phyloP scores from a whole-genome alignment of 2,888 invertebrate genomes.

The Conus canariensis region DNA sequence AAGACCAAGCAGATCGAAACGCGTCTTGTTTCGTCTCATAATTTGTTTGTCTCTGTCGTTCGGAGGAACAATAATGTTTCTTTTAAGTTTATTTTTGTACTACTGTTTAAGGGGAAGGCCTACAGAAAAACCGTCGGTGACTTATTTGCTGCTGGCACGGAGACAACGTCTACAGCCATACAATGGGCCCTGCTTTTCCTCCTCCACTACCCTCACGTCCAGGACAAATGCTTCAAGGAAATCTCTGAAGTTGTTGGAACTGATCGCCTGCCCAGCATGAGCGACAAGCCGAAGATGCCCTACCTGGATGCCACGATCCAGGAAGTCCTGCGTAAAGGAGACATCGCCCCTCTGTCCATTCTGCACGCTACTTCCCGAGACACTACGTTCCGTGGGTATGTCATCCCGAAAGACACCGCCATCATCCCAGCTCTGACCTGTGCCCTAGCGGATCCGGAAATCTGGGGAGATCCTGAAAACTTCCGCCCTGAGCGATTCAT shows the following conservation, averaged over 20 bases:
- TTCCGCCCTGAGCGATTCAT: constrained; percentile 67
- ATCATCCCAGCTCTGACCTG: constrained; percentile 61
- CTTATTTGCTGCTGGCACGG: constrained; percentile 82
- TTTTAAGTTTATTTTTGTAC: not conserved
- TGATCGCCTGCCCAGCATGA: constrained; percentile 50
- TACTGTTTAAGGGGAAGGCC: not conserved
- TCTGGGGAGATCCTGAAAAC: constrained; percentile 61
- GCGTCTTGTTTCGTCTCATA: too few relatives aligned
- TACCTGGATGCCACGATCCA: constrained; percentile 67
- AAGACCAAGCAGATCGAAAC: too few relatives aligned
- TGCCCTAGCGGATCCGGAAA: constrained; percentile 57
- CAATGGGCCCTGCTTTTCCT: not conserved
- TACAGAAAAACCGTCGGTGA: constrained; percentile 48
- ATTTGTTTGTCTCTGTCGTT: too few relatives aligned
- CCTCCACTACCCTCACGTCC: not conserved
- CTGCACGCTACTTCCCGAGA: constrained; percentile 61
- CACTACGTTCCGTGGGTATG: constrained; percentile 63
- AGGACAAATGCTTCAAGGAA: constrained; percentile 49
- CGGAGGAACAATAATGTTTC: too few relatives aligned
- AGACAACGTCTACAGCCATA: constrained; percentile 84
- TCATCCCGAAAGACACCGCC: constrained; percentile 64
- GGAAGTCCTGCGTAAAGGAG: constrained; percentile 61
- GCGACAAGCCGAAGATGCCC: constrained; percentile 54
- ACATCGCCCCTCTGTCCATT: constrained; percentile 54
- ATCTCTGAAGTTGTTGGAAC: constrained; percentile 73